A percentile compares a stretch with the other conserved stretches of the same genome.
Conservation (phyloP, 2,797 vertebrate species). For the Sciurus carolinensis region DNA sequence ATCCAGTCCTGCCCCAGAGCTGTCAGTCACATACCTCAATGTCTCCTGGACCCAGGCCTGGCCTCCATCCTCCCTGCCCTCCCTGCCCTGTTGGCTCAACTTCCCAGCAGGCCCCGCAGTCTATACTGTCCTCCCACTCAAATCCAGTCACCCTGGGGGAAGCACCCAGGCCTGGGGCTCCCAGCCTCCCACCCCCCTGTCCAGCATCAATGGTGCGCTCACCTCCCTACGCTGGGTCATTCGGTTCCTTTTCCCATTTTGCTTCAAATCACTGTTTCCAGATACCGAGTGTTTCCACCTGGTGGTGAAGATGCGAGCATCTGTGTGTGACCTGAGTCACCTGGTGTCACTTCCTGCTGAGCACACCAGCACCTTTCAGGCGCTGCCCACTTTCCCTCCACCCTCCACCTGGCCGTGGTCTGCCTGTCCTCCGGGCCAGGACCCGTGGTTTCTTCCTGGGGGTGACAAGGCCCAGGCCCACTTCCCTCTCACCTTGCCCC, state of each 20-base stretch:
- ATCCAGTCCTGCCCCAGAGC: fast-evolving
- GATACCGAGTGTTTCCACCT: too few relatives aligned
- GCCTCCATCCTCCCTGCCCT: not conserved
- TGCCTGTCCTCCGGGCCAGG: too few relatives aligned
- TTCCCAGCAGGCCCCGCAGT: not conserved
- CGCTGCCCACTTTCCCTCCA: too few relatives aligned
- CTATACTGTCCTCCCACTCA: not conserved
- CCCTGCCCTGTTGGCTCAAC: too few relatives aligned
- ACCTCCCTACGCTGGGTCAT: not conserved
- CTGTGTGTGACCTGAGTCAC: too few relatives aligned
- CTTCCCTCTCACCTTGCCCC: too few relatives aligned
- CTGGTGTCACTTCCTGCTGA: too few relatives aligned
- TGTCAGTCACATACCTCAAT: not conserved
- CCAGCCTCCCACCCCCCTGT: fast-evolving
- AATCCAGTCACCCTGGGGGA: not conserved
- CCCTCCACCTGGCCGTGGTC: too few relatives aligned
- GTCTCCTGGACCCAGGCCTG: fast-evolving
- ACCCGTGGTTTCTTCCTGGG: too few relatives aligned
- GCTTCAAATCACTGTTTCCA: not conserved
- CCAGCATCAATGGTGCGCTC: not conserved
- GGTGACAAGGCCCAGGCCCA: too few relatives aligned
- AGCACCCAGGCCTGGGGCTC: not conserved
- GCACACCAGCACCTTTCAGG: too few relatives aligned
- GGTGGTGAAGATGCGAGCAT: too few relatives aligned
- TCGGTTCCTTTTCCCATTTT: not conserved